Conservation (phyloP, 2,113 vertebrate species). For the Marcusenius ussheri region DNA sequence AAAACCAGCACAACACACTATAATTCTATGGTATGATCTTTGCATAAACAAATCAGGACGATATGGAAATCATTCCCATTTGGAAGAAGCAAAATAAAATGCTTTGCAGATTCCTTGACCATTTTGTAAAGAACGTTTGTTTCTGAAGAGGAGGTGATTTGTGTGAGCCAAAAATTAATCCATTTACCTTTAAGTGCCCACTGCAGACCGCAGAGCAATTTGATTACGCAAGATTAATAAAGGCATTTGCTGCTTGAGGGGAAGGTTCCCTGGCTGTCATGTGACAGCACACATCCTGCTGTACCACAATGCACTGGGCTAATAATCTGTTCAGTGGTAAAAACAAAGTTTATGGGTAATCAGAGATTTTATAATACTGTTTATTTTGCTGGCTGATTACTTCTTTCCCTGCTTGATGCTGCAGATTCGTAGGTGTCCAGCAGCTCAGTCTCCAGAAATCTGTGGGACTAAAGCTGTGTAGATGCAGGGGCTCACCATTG, state of each 20-base stretch:
- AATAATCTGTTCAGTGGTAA: background rate
- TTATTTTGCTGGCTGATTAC: background rate
- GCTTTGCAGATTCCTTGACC: background rate
- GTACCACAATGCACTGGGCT: background rate
- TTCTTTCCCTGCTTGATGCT: background rate
- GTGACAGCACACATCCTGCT: background rate
- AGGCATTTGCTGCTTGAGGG: slow-evolving; percentile 3
- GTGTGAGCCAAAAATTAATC: slow-evolving; percentile 26
- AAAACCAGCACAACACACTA: background rate
- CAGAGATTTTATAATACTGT: background rate
- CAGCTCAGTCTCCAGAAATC: background rate
- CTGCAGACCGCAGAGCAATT: slow-evolving; percentile 10
- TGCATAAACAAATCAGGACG: background rate
- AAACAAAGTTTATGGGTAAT: background rate
- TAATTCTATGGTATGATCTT: background rate
- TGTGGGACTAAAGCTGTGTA: background rate
- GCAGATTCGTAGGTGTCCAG: background rate
- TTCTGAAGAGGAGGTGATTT: background rate
- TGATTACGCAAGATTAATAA: slow-evolving; percentile 22
- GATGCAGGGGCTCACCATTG: slow-evolving; percentile 55
- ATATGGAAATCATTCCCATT: background rate
- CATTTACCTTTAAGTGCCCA: slow-evolving; percentile 22
- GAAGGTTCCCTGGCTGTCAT: slow-evolving; percentile 8
- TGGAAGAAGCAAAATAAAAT: background rate
- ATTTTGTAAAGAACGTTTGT: background rate